Evolutionary conservation across 2,113 vertebrate species (phyloP).

Genomic region (Melanotaenia duboulayi): DNA sequence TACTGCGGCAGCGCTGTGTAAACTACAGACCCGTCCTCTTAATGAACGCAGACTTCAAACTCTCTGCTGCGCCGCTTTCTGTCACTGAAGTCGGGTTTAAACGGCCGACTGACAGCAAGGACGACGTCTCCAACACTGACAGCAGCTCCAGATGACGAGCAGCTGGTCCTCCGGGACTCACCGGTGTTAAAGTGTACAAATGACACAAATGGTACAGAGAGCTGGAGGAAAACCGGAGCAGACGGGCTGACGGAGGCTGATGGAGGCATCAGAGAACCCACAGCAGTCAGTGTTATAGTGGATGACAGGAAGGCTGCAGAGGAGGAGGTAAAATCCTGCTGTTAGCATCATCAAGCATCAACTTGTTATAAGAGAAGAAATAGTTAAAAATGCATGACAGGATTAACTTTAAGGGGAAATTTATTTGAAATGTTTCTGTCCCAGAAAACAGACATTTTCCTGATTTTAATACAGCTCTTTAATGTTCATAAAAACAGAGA

Average conservation of each 20-base stretch:
- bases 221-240: too few species aligned
- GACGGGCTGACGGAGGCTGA: too few species aligned
- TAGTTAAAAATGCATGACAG: too few species aligned
- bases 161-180: constrained; percentile 40
- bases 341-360: too few species aligned
- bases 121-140: constrained; percentile 8
- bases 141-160: constrained; percentile 45
- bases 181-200: constrained; percentile 67
- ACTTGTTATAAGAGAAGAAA: too few species aligned
- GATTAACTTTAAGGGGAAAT: too few species aligned
- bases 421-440: too few species aligned
- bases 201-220: background rate
- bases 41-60: constrained; percentile 54
- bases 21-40: constrained; percentile 38
- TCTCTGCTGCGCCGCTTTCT: background rate
- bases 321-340: too few species aligned
- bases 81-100: constrained; percentile 26
- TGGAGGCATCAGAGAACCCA: constrained; percentile 36
- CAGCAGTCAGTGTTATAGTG: constrained; percentile 10
- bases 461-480: too few species aligned
- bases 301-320: constrained; percentile 5
- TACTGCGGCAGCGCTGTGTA: background rate
- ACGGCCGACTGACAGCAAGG: constrained; percentile 6
- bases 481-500: too few species aligned
- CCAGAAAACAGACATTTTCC: too few species aligned